These are phyloP conservation scores for Brachionus sp. DNA, from an alignment of 1,140 invertebrate genomes.

Conservation along the genomic window DNA sequence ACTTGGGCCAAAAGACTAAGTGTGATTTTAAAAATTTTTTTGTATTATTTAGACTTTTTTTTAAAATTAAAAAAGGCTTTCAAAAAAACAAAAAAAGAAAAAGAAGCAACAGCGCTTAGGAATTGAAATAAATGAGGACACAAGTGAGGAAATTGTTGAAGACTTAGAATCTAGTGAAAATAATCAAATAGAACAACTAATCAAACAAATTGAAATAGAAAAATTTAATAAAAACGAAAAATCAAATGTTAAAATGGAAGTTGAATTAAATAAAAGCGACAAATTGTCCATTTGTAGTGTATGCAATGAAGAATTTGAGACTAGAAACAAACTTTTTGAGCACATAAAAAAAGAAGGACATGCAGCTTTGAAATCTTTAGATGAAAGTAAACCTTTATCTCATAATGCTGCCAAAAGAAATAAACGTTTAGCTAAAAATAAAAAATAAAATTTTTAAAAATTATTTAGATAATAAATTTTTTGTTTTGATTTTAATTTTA, in stretches of 20 bases:
- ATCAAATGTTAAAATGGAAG: neutral
- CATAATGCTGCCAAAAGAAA: conserved; percentile 30
- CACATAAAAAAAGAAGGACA: conserved; percentile 54
- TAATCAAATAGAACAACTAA: neutral
- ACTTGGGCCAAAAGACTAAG: neutral
- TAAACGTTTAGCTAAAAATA: conserved; percentile 30
- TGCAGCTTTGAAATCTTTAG: conserved; percentile 45
- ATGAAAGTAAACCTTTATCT: conserved; percentile 6
- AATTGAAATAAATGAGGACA: neutral
- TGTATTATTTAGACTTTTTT: neutral
- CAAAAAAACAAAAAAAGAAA: conserved; percentile 45
- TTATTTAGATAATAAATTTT: neutral
- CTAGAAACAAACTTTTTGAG: conserved; percentile 55
- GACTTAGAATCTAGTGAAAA: neutral
- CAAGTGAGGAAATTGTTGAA: neutral
- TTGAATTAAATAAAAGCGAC: neutral
- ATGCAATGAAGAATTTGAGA: conserved; percentile 50
- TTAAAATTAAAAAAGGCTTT: neutral
- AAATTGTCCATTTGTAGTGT: neutral
- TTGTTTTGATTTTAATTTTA: neutral
- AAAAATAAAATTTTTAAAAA: neutral
- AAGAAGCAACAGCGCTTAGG: neutral
- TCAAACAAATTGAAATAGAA: neutral
- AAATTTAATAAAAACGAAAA: neutral
- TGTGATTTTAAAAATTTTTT: neutral